These are phyloP conservation scores for Bombylius major DNA, from an alignment of 2,888 invertebrate species.

Conservation along the genomic window DNA sequence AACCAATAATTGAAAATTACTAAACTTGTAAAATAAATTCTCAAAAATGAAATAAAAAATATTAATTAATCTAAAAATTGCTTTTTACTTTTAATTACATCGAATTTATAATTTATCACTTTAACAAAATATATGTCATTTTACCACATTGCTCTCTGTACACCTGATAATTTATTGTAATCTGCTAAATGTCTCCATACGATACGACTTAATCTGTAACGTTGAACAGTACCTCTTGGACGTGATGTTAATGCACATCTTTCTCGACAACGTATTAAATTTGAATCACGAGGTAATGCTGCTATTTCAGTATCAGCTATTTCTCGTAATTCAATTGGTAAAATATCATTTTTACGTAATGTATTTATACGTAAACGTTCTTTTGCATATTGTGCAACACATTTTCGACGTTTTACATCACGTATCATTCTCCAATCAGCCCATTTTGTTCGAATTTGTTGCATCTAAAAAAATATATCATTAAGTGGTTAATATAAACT, in stretches of 20 bases:
- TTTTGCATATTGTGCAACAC: constrained; percentile 59
- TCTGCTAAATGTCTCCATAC: constrained; percentile 86
- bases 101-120: not conserved
- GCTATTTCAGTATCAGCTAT: constrained; percentile 62
- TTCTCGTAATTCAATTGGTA: constrained; percentile 71
- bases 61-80: too few species aligned
- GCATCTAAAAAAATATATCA: constrained; percentile 40
- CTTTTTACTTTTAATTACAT: too few species aligned
- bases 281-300: constrained; percentile 64
- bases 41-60: not conserved
- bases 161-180: constrained; percentile 82
- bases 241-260: constrained; percentile 87
- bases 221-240: constrained; percentile 61
- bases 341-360: constrained; percentile 68
- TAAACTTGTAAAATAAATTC: not conserved
- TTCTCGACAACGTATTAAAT: constrained; percentile 48
- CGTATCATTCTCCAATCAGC: constrained; percentile 73
- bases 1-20: not conserved
- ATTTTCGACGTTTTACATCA: constrained; percentile 71
- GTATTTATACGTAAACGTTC: constrained; percentile 71
- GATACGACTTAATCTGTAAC: constrained; percentile 82
- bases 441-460: constrained; percentile 64
- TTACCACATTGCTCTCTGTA: constrained; percentile 88
- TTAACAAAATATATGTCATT: not conserved
- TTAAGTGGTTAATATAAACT: not conserved